phyloP scores from a whole-genome alignment of 1,140 invertebrate genomes.

The Aporrectodea caliginosa region DNA sequence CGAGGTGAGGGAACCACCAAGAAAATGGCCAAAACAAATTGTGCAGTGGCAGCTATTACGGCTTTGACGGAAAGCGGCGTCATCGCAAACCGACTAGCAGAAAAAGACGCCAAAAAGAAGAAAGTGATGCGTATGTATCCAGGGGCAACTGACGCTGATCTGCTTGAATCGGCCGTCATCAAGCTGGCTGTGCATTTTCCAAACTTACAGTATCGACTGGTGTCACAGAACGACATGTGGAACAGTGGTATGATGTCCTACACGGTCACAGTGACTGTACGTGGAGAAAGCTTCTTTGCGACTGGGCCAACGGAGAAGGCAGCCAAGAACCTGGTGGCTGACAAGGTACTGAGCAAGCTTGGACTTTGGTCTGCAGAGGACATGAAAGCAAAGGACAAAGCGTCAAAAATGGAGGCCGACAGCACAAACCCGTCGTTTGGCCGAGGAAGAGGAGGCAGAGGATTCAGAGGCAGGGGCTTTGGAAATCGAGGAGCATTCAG shows the following conservation, averaged over 20 bases:
- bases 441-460: not conserved
- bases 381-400: not conserved
- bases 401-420: not conserved
- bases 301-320: not conserved
- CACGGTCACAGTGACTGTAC: not conserved
- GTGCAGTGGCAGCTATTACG: not conserved
- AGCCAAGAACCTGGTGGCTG: not conserved
- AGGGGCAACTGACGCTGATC: not conserved
- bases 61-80: not conserved
- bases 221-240: not conserved
- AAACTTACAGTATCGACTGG: not conserved
- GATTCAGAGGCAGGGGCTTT: not conserved
- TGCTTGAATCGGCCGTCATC: not conserved
- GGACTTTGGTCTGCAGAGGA: not conserved
- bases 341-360: slow-evolving; percentile 1
- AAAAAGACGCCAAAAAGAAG: not conserved
- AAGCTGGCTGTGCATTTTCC: not conserved
- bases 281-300: not conserved
- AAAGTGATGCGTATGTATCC: not conserved
- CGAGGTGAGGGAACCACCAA: not conserved
- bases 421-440: not conserved
- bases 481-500: not conserved
- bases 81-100: not conserved
- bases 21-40: not conserved
- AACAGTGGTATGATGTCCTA: not conserved